Evolutionary conservation across 2,888 invertebrate species (phyloP), one percentile per base, ranked within the genome.

Genomic region (Lithophane socia): DNA sequence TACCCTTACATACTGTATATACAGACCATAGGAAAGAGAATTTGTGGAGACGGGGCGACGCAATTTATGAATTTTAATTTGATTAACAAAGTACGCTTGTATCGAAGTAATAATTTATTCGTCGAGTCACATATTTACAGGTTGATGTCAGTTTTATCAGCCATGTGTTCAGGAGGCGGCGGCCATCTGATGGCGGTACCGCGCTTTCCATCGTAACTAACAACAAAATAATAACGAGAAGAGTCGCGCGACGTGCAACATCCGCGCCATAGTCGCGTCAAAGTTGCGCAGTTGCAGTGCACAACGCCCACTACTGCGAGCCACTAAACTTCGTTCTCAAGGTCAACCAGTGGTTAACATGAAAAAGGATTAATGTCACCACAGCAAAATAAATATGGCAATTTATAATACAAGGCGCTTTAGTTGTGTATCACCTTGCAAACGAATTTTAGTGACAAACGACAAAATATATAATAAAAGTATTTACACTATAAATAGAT

Each of bases 401-500:
- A 47, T 77, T 61, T 47, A 37, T 54, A 37, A 37, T 47, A 37
- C 42, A 58, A 52, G 49, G 42, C 49, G 58, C 3, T 67, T 24
- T 47, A 16, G 49, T 49, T 63, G 42, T 49, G 77, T 9, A 24
- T 5, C 7, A 65, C 13, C 64, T 64, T 63, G 54, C 12, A 10
- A 64, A 76, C 79, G 67, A 75, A 74, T 21, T 68, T 72, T 24
- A 73, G 63, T 70, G 64, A 56, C 58, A 16, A 42, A 18, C 60
- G n/a, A 61, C 44, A n/a, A 67, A 78, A 67, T 61, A 81, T 8
- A 16, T 67, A 47, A n/a, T 44, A 54, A 42, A 44, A 65, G 29
- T 69, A 85, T 80, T 73, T 85, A 79, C 83, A 85, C 47, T 79
- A 73, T 18, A 56, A 52, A 66, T 73, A 66, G 60, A 77, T 54